Evolutionary conservation across 37 sponge, comb jelly and placozoan species (phyloP), one percentile per base, ranked within the genome.

Genomic region (Cladorhizidae sp.): DNA sequence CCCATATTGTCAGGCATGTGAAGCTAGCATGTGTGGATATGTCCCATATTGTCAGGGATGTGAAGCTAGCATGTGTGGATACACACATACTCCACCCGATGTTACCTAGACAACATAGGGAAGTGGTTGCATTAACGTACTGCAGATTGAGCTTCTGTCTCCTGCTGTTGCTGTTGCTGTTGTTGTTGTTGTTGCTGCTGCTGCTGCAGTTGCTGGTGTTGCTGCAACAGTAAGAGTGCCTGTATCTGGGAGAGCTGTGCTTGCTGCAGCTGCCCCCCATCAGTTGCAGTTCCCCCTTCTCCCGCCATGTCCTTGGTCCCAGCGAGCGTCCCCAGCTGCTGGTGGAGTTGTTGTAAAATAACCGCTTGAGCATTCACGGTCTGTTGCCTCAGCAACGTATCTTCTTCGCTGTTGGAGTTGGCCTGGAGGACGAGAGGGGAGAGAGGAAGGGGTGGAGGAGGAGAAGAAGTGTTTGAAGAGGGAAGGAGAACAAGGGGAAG

Each of bases 211-310:
- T 91, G 91, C 28, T 85, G 88, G 14, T 85, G 93, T 72, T 92
- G 90, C 71, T 93, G 93, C 22, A 80, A 81, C 21, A 89, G 78
- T 42, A 88, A 59, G 26, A 89, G 74, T 11, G 82, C 88, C 51
- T 88, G 85, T 37, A 87, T 76, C 80, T 87, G 85, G 23, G 86
- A 76, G 32, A 89, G 85, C 85, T 84, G 85, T 15, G 75, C 80
- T 61, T 84, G 90, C 59, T 71, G 78, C 29, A 82, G 83, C 39
- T 72, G 77, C 59, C 31, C 57, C 26, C 70, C 18, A 23, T n/a
- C 55, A 9, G 55, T 7, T 28, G 40, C 67, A 8, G 42, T 20
- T n/a, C 31, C 57, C 26, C 70, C 18, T 9, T n/a, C 55, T 1
- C 39, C 22, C 40, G 40, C 67, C 0, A 31, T 20, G 18, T 51